Conservation (phyloP, 2,888 invertebrate species). For the Acanthosepion esculentum region DNA sequence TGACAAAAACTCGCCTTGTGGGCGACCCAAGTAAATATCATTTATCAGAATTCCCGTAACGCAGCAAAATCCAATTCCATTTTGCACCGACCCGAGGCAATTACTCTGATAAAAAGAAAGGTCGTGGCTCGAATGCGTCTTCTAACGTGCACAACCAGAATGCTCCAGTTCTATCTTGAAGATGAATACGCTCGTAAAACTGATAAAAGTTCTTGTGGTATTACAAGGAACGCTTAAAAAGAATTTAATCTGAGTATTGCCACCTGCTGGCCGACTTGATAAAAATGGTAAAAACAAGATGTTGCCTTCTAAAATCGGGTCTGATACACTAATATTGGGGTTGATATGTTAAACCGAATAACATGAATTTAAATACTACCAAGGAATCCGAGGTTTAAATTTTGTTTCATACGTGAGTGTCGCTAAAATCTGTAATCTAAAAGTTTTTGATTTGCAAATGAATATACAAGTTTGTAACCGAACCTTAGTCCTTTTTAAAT, state of each 20-base stretch:
- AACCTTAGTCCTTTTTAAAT: no score
- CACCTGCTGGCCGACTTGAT: neutral
- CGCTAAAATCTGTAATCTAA: neutral
- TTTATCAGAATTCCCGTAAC: slow-evolving; percentile 33
- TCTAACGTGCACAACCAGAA: neutral
- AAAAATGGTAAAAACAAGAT: neutral
- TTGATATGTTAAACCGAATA: neutral
- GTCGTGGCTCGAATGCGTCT: neutral
- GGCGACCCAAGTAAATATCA: neutral
- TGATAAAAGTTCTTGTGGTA: slow-evolving; percentile 17
- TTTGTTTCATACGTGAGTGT: neutral
- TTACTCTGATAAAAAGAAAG: neutral
- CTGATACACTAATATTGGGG: neutral
- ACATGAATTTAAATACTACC: neutral
- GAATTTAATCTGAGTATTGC: neutral
- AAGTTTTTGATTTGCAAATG: no score
- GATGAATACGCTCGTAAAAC: neutral
- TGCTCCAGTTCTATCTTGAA: neutral
- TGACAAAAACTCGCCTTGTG: neutral
- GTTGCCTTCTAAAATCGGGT: neutral
- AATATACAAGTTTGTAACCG: no score
- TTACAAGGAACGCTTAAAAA: neutral
- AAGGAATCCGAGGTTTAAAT: neutral
- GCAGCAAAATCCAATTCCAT: neutral
- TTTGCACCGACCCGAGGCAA: neutral